Conservation (phyloP, 2,888 invertebrate genomes). For the Cacoxenus indagator region DNA sequence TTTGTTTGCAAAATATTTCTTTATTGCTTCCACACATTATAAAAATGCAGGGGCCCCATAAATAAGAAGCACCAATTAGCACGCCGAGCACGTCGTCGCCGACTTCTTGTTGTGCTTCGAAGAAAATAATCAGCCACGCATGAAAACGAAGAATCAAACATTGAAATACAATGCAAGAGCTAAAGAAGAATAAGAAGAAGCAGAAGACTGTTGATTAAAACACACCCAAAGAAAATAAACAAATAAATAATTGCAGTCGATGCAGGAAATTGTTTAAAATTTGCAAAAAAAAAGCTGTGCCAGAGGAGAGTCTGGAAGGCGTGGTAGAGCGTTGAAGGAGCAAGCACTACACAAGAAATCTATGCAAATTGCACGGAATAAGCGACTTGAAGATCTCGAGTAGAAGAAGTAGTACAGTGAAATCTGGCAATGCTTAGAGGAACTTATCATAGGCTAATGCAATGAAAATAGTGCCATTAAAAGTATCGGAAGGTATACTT, state of each 20-base stretch:
- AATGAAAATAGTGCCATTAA: too few relatives aligned
- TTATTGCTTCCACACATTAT: neutral
- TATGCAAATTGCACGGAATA: constrained; percentile 6
- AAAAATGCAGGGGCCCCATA: constrained; percentile 5
- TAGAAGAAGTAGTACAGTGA: too few relatives aligned
- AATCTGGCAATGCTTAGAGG: too few relatives aligned
- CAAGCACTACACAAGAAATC: constrained; percentile 9
- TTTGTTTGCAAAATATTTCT: constrained; percentile 17
- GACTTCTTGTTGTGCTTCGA: neutral
- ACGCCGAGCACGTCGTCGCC: neutral
- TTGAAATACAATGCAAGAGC: too few relatives aligned
- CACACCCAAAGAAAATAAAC: constrained; percentile 35
- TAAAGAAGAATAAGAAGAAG: neutral
- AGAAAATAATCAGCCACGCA: neutral
- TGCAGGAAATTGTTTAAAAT: constrained; percentile 57
- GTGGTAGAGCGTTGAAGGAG: neutral
- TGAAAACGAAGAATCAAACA: too few relatives aligned
- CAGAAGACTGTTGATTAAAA: neutral
- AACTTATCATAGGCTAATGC: too few relatives aligned
- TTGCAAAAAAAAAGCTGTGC: constrained; percentile 31
- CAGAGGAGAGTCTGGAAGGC: neutral
- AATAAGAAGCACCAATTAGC: constrained; percentile 8
- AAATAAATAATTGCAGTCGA: constrained; percentile 30
- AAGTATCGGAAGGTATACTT: too few relatives aligned
- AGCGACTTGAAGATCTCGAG: neutral